These are phyloP conservation scores for Oncopeltus fasciatus DNA, from an alignment of 1,140 invertebrate genomes.

Conservation along the genomic window DNA sequence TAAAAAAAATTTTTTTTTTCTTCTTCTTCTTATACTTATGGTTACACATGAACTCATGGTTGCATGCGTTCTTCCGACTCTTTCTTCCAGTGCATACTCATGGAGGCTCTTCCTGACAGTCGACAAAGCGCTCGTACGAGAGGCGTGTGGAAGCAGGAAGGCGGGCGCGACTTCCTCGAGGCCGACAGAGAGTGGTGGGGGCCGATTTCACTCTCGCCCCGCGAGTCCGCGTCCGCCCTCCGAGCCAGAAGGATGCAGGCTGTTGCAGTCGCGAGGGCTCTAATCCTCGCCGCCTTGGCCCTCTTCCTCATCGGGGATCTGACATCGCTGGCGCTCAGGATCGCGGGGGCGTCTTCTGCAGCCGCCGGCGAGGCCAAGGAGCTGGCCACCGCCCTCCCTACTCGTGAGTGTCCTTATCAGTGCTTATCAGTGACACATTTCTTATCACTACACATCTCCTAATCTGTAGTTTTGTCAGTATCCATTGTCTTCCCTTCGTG, in stretches of 20 bases:
- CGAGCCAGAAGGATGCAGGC: constrained; percentile 10
- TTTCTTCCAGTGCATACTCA: no score
- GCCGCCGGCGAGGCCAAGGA: background rate
- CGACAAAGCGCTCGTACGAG: no score
- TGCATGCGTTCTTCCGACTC: no score
- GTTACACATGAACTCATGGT: no score
- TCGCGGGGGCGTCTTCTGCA: background rate
- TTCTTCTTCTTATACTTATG: no score
- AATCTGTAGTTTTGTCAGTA: no score
- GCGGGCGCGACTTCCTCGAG: background rate
- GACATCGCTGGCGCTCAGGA: constrained; percentile 3
- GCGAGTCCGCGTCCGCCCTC: background rate
- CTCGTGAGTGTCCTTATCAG: constrained; percentile 9
- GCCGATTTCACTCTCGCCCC: background rate
- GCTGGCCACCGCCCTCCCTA: constrained; percentile 9
- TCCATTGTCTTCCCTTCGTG: no score
- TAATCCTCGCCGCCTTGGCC: constrained; percentile 12
- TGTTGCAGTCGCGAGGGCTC: constrained; percentile 8
- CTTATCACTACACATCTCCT: no score
- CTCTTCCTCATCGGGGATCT: constrained; percentile 12
- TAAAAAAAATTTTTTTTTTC: no score
- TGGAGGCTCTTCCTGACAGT: no score
- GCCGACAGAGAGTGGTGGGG: background rate
- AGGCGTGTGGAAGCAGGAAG: background rate
- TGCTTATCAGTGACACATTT: no score